These are phyloP conservation scores for Deilephila porcellus DNA, from an alignment of 2,888 invertebrate genomes.

Conservation along the genomic window DNA sequence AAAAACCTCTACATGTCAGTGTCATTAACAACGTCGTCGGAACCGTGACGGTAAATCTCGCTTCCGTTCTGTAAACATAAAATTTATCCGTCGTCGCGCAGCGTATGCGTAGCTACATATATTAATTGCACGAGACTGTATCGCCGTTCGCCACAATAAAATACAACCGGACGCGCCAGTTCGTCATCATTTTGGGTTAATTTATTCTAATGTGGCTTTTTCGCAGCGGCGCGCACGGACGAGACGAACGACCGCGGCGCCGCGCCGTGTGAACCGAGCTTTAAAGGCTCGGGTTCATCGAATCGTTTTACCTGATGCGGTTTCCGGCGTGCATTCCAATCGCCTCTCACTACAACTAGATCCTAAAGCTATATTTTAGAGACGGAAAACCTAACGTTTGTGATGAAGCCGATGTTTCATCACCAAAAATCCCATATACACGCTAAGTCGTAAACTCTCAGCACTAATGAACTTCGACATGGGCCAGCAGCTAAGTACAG, in stretches of 20 bases:
- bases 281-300: constrained; percentile 53
- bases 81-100: constrained; percentile 44
- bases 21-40: constrained; percentile 38
- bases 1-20: constrained; percentile 42
- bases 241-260: constrained; percentile 44
- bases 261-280: constrained; percentile 42
- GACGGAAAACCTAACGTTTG: background rate
- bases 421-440: background rate
- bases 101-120: constrained; percentile 42
- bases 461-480: constrained; percentile 4
- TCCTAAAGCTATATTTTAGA: constrained; percentile 3
- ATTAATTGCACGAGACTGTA: constrained; percentile 56
- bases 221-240: constrained; percentile 49
- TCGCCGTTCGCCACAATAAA: constrained; percentile 55
- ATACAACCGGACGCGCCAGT: constrained; percentile 55
- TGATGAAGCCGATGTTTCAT: background rate
- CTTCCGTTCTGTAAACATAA: constrained; percentile 52
- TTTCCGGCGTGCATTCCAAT: constrained; percentile 75
- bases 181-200: constrained; percentile 60
- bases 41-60: constrained; percentile 48
- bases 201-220: constrained; percentile 64
- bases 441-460: background rate
- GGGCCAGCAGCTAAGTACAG: constrained; percentile 4
- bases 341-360: constrained; percentile 46
- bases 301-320: constrained; percentile 70